Evolutionary conservation across 2,797 vertebrate genomes (phyloP).

Genomic region (Characodon lateralis): DNA sequence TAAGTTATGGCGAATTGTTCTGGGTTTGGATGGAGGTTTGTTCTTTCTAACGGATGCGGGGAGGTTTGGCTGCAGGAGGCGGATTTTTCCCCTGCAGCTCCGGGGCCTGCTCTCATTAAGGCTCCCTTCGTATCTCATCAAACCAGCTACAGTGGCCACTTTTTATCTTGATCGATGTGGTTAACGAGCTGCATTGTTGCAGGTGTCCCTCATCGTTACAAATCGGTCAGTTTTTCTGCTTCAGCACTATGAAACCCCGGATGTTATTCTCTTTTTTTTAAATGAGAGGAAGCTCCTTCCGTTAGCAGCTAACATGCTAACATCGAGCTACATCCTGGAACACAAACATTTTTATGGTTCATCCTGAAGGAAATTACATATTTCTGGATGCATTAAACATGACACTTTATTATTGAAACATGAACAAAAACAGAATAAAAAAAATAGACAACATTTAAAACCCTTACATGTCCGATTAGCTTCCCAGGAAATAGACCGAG

Average conservation of each 20-base stretch:
- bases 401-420: accelerated
- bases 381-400: accelerated
- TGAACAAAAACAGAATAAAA: background rate
- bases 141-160: conserved; percentile 46
- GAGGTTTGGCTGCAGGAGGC: conserved; percentile 33
- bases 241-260: accelerated
- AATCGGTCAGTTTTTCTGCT: accelerated
- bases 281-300: conserved; percentile 21
- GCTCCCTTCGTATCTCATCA: conserved; percentile 39
- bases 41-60: conserved; percentile 15
- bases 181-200: background rate
- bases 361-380: accelerated
- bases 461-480: background rate
- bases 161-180: background rate
- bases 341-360: background rate
- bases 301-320: conserved; percentile 43
- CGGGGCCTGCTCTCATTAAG: conserved; percentile 53
- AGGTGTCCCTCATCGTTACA: accelerated
- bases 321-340: conserved; percentile 28
- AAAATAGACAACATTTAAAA: too few relatives aligned
- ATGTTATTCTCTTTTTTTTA: accelerated
- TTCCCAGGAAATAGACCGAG: conserved; percentile 69
- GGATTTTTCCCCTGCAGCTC: conserved; percentile 44
- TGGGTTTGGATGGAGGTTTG: background rate
- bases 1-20: conserved; percentile 18